Evolutionary conservation across 2,797 vertebrate species (phyloP), one percentile per base, ranked within the genome.

Genomic region (Capromys pilorides): DNA sequence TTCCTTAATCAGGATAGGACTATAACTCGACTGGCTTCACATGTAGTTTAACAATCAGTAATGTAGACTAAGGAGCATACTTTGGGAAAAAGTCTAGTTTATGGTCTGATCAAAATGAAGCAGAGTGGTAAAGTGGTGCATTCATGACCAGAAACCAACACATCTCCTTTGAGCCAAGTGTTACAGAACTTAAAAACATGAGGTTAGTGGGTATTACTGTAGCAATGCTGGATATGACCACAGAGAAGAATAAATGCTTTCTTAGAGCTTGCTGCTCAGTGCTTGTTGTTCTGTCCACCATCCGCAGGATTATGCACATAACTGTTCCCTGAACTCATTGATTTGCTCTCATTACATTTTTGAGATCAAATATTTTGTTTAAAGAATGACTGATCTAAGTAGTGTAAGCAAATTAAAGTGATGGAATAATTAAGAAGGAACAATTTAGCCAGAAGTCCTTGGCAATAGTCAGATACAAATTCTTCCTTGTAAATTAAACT

Each of bases 331-430:
- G 21, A 69, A 69, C 86, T 88, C 62, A 39, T 31, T 49, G 19
- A 61, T 21, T 75, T 91, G 49, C 49, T 79, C 89, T 73, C 84
- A 78, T 91, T 94, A 61, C 61, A 41, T 82, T 95, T 66, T 26
- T 57, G 22, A 75, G 80, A 13, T 81, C 28, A 78, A 78, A 80
- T 57, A 39, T 88, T 80, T 80, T 80, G 49, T 79, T 90, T 73
- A 87, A 84, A 54, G 19, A 41, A 69, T 28, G 24, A 54, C 82
- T 83, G 71, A 79, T 66, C 57, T 86, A 88, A 45, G 75, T 67
- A 71, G 39, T 59, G 6, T 83, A 83, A 89, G 62, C 49, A 91
- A 85, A 86, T 39, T 26, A 54, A 89, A 41, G 49, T 73, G 33
- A 73, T 78, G 1, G 61, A 88, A 28, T 64, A 64, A 49, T 33